phyloP scores from a whole-genome alignment of 2,113 vertebrate species.

The Agapornis roseicollis region DNA sequence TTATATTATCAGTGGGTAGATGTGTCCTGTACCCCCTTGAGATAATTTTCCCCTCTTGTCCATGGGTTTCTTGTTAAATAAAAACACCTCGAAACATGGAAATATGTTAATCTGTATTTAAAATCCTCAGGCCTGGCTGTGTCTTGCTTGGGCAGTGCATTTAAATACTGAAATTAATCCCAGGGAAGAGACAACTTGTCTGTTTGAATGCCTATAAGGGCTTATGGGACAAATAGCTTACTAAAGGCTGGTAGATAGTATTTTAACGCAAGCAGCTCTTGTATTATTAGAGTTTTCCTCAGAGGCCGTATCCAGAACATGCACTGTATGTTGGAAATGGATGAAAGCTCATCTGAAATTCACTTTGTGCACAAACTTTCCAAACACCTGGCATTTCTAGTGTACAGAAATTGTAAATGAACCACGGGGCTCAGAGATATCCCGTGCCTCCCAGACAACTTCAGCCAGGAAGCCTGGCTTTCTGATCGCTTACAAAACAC shows the following conservation, averaged over 20 bases:
- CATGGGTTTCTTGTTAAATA: neutral
- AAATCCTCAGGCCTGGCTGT: neutral
- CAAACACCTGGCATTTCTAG: neutral
- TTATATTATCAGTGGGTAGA: neutral
- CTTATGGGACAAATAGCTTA: conserved; percentile 44
- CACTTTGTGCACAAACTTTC: neutral
- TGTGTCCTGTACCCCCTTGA: neutral
- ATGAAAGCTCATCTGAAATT: neutral
- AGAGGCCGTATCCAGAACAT: neutral
- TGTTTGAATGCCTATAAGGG: conserved; percentile 23
- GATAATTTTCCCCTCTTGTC: neutral
- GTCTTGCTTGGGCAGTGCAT: neutral
- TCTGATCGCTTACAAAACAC: neutral
- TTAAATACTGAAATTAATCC: conserved; percentile 19
- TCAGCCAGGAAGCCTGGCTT: neutral
- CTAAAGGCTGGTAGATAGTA: neutral
- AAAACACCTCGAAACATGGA: neutral
- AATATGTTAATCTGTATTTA: neutral
- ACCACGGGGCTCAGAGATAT: neutral
- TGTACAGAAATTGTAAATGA: neutral
- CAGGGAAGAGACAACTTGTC: conserved; percentile 20
- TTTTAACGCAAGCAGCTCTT: neutral
- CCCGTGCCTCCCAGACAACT: neutral
- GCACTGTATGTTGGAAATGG: neutral
- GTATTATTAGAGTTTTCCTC: neutral